Conservation (phyloP, 2,113 vertebrate genomes). For the Alouatta palliata region DNA sequence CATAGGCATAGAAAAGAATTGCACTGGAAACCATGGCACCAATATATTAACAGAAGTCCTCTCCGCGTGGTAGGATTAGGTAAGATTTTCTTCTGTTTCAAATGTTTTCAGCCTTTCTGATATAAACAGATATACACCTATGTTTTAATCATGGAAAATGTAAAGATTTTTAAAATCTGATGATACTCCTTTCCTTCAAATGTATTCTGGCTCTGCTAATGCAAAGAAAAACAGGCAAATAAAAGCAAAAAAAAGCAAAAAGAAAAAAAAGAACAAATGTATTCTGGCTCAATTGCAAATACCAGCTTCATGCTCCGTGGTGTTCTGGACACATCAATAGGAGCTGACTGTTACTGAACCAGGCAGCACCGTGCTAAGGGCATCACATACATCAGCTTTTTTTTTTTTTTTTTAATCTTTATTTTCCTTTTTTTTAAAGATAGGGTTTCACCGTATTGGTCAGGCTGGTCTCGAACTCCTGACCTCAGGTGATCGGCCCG, state of each 20-base stretch:
- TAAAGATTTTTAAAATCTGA: not conserved
- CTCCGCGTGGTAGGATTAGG: not conserved
- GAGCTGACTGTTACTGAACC: not conserved
- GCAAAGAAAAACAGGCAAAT: no score
- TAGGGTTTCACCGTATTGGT: no score
- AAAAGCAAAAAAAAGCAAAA: no score
- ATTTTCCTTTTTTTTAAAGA: no score
- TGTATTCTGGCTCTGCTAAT: not conserved
- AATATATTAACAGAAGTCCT: not conserved
- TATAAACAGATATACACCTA: not conserved
- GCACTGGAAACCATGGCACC: not conserved
- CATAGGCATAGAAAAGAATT: not conserved
- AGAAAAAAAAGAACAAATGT: not conserved
- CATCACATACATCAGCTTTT: not conserved
- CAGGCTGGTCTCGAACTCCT: no score
- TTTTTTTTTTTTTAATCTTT: no score
- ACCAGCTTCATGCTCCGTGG: not conserved
- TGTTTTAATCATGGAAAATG: not conserved
- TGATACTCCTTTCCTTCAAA: not conserved
- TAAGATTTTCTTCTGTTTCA: not conserved
- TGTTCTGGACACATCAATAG: not conserved
- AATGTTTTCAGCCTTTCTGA: conserved; percentile 10
- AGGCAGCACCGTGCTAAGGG: not conserved
- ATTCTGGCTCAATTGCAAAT: not conserved
- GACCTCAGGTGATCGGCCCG: no score